Evolutionary conservation across 2,888 invertebrate species (phyloP).

Genomic region (Folsomia manolachei): DNA sequence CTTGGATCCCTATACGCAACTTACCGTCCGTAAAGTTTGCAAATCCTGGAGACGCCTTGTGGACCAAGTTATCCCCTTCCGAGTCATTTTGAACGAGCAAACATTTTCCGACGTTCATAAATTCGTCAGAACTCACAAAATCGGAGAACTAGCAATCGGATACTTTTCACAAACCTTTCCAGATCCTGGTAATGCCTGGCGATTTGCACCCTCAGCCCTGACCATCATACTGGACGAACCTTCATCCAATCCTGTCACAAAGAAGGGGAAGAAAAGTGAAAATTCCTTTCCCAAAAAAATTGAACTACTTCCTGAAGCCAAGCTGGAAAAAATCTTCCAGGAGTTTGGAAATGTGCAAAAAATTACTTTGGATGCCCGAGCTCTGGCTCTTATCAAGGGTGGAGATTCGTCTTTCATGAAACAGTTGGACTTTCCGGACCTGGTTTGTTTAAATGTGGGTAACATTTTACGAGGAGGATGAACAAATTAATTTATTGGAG

Average conservation of each 20-base stretch:
- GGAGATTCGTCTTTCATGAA: not conserved
- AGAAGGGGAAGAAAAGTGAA: too few relatives aligned
- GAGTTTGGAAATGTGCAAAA: not conserved
- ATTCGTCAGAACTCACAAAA: not conserved
- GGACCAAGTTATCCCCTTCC: not conserved
- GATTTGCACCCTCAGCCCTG: not conserved
- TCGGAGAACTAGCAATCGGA: not conserved
- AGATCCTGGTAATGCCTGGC: not conserved
- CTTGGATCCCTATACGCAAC: not conserved
- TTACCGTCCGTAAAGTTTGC: not conserved
- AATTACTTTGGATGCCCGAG: not conserved
- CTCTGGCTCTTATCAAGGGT: not conserved
- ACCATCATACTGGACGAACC: not conserved
- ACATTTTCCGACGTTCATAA: not conserved
- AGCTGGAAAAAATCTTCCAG: not conserved
- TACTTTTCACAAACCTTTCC: conserved; percentile 4
- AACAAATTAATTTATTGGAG: not conserved
- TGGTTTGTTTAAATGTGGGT: not conserved
- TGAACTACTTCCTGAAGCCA: conserved; percentile 2
- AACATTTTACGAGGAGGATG: not conserved
- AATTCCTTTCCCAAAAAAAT: not conserved
- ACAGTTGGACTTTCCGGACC: not conserved
- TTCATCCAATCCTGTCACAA: not conserved
- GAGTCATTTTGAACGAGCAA: not conserved
- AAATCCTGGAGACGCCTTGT: not conserved